phyloP scores from a whole-genome alignment of 2,113 vertebrate genomes.

The Lasiurus cinereus region DNA sequence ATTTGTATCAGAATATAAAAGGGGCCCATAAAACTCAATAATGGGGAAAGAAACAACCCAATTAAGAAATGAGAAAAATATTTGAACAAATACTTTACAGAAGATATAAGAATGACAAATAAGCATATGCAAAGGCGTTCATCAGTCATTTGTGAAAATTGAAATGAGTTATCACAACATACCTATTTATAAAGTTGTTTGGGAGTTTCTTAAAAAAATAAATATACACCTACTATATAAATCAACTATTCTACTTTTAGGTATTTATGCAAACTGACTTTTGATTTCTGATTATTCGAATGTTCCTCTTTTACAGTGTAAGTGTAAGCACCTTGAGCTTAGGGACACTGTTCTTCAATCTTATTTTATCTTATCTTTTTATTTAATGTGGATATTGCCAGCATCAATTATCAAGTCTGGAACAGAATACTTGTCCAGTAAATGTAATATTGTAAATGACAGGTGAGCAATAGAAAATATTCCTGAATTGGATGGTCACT shows the following conservation, averaged over 20 bases:
- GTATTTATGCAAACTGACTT: not conserved
- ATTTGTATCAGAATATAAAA: not conserved
- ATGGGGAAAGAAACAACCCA: not conserved
- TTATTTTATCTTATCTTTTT: not conserved
- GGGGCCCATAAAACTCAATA: not conserved
- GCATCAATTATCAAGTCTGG: not conserved
- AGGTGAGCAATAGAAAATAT: not conserved
- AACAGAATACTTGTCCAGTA: not conserved
- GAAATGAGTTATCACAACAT: not conserved
- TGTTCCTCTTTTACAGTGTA: not conserved
- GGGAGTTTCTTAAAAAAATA: conserved; percentile 19
- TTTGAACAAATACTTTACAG: not conserved
- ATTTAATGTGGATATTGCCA: not conserved
- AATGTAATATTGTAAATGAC: not conserved
- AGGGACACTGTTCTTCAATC: not conserved
- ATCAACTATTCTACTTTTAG: not conserved
- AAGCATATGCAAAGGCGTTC: not conserved
- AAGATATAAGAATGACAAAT: not conserved
- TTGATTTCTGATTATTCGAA: not conserved
- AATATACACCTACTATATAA: not conserved
- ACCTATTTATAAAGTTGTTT: not conserved
- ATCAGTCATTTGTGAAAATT: not conserved
- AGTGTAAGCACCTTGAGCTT: not conserved
- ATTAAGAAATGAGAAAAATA: not conserved
- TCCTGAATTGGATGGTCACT: not conserved